A percentile compares a stretch with the other conserved stretches of the same genome.
phyloP scores from a whole-genome alignment of 2,888 invertebrate species.

The Drosophila gaucha region DNA sequence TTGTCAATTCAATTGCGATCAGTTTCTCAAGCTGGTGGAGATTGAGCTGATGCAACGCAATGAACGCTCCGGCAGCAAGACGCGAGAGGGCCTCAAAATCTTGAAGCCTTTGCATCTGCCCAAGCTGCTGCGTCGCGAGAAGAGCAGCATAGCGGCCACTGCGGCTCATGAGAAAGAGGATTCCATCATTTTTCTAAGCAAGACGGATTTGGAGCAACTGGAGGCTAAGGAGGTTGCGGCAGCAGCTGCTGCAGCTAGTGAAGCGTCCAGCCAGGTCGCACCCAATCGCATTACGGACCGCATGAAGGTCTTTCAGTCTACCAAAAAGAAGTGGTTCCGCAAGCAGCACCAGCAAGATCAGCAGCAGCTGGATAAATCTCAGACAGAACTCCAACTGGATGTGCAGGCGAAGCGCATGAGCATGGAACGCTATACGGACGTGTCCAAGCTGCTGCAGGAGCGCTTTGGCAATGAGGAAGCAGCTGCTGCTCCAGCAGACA shows the following conservation, averaged over 20 bases:
- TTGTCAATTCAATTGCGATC: slow-evolving; percentile 85
- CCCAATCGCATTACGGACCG: slow-evolving; percentile 82
- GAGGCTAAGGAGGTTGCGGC: slow-evolving; percentile 83
- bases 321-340: slow-evolving; percentile 89
- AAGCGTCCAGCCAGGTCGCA: background rate
- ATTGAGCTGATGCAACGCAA: slow-evolving; percentile 83
- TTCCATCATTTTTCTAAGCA: slow-evolving; percentile 89
- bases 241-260: slow-evolving; percentile 43
- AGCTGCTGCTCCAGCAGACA: slow-evolving; percentile 15
- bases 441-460: slow-evolving; percentile 89
- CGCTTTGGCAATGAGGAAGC: slow-evolving; percentile 86
- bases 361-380: slow-evolving; percentile 31
- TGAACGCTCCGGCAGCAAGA: slow-evolving; percentile 85
- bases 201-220: slow-evolving; percentile 88
- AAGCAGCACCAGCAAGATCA: slow-evolving; percentile 80
- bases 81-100: slow-evolving; percentile 86
- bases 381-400: slow-evolving; percentile 86
- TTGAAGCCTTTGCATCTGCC: slow-evolving; percentile 85
- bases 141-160: slow-evolving; percentile 78
- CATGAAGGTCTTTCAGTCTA: slow-evolving; percentile 85
- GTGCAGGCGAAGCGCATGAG: slow-evolving; percentile 88
- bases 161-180: slow-evolving; percentile 87
- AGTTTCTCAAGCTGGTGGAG: slow-evolving; percentile 83
- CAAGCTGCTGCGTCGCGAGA: slow-evolving; percentile 83
- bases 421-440: slow-evolving; percentile 90